A percentile compares a stretch with the other conserved stretches of the same genome.
These are phyloP conservation scores for Ursus arctos DNA, from an alignment of 2,113 vertebrate genomes.

Conservation along the genomic window DNA sequence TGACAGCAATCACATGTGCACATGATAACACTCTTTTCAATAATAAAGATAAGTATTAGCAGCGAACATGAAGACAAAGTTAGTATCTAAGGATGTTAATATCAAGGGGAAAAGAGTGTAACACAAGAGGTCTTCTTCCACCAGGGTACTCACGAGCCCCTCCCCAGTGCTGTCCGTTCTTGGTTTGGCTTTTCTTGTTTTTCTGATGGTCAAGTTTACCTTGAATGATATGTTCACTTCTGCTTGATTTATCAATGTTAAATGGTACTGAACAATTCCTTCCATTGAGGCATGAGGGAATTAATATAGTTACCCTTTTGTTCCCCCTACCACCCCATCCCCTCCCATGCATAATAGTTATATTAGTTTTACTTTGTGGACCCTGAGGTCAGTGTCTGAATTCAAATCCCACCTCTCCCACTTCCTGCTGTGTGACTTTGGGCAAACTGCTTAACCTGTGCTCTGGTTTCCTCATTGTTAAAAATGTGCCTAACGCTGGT, in stretches of 20 bases:
- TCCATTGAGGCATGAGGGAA: not conserved
- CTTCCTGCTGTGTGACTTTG: not conserved
- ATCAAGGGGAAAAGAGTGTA: too few relatives aligned
- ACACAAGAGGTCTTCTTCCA: not conserved
- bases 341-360: not conserved
- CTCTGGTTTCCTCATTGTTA: not conserved
- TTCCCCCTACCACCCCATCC: too few relatives aligned
- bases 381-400: not conserved
- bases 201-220: not conserved
- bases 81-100: not conserved
- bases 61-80: not conserved
- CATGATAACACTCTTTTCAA: not conserved
- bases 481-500: not conserved
- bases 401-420: not conserved
- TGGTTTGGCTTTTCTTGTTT: not conserved
- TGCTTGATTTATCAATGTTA: not conserved
- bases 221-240: not conserved
- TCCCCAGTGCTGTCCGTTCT: not conserved
- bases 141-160: accelerated
- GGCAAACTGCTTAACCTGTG: not conserved
- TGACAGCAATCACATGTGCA: not conserved
- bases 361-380: not conserved
- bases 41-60: not conserved
- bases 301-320: not conserved
- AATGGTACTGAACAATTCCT: not conserved